Conservation (phyloP, 2,888 invertebrate species). For the Eristalis intricaria region DNA sequence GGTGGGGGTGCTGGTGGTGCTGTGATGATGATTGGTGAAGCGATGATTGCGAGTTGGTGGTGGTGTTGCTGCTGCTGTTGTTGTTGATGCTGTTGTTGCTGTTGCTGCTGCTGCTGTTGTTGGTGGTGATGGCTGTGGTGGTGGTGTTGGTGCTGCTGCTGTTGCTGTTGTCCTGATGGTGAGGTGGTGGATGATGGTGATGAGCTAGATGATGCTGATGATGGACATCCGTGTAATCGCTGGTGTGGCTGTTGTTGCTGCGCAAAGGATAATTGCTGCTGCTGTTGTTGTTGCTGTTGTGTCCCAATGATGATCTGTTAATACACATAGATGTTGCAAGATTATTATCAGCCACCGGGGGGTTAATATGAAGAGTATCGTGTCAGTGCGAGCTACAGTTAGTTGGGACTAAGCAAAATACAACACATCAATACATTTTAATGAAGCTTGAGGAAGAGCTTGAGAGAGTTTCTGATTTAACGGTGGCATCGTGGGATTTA, state of each 20-base stretch:
- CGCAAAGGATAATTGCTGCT: conserved; percentile 75
- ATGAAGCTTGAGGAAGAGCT: not conserved
- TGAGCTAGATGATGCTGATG: conserved; percentile 77
- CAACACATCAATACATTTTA: not conserved
- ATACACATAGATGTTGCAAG: conserved; percentile 29
- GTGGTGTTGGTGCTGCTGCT: conserved; percentile 73
- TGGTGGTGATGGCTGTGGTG: conserved; percentile 70
- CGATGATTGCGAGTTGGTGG: conserved; percentile 78
- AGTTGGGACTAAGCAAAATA: conserved; percentile 29
- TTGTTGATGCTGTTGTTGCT: conserved; percentile 71
- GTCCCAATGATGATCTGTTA: conserved; percentile 79
- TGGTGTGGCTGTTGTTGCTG: conserved; percentile 75
- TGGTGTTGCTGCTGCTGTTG: conserved; percentile 66
- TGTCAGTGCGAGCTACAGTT: conserved; percentile 73
- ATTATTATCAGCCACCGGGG: not conserved
- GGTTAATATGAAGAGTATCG: not conserved
- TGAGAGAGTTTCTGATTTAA: not conserved
- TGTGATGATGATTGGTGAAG: conserved; percentile 75
- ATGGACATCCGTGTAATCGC: conserved; percentile 76
- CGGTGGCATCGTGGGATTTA: too few species aligned
- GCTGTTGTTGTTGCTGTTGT: conserved; percentile 73
- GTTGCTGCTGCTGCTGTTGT: conserved; percentile 70
- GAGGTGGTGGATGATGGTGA: conserved; percentile 78
- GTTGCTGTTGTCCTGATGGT: conserved; percentile 73
- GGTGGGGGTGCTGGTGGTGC: conserved; percentile 71